Evolutionary conservation across 1,140 invertebrate species (phyloP), one percentile per base, ranked within the genome.

Genomic region (Melitaea cinxia): DNA sequence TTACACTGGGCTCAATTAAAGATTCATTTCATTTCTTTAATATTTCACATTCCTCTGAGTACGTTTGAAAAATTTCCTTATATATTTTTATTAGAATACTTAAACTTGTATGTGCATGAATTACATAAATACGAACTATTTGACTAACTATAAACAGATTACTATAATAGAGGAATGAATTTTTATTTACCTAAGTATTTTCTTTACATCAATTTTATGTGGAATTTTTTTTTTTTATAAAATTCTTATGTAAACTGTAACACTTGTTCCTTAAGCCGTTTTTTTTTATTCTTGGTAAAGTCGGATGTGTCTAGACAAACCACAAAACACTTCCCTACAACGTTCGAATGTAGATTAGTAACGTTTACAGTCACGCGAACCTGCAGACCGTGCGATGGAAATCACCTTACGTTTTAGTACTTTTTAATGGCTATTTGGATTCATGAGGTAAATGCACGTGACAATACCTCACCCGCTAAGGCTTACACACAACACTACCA

Each of bases 341-440:
- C 66, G 26, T 42, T 61, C 35, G 21, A 67, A 68, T 67, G 60
- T 52, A 60, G 57, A 60, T 69, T 70, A 64, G 58, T 42, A 63
- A 65, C 42, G 30, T 66, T 39, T 70, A 65, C 49, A 68, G 69
- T 74, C 68, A 74, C 68, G 65, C 61, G 61, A 68, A 19, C 15
- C 47, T 52, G 61, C 35, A 54, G 56, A 17, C 50, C 35, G 54
- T 33, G 23, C 47, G 65, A 74, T 71, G 47, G 61, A 61, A 68
- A 71, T 71, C 62, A 62, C 62, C 54, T 30, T 62, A 65, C 39
- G 33, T 59, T 61, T 68, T 45, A 68, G 45, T 64, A 64, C 60
- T 53, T 26, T 60, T 69, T 60, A 59, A 55, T 61, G 60, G 56
- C 39, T 65, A 58, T 68, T 61, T 59, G 53, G 47, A 56, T 66